A percentile compares a stretch with the other conserved stretches of the same genome.
These are phyloP conservation scores for Andrena dorsata DNA, from an alignment of 2,888 invertebrate species.

Conservation along the genomic window DNA sequence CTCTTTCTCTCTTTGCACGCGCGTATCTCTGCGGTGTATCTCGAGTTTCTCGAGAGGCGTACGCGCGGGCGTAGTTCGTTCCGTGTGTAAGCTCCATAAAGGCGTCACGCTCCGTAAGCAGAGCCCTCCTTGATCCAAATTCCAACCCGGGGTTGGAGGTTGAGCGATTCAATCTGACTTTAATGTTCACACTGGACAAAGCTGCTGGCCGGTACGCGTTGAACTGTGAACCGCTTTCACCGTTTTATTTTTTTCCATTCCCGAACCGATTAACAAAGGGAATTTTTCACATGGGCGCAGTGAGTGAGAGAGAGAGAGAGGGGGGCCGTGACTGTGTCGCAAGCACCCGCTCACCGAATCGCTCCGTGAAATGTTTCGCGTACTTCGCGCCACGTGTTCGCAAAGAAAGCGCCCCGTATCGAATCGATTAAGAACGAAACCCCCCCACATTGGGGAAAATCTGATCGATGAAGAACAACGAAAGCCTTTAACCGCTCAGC, in stretches of 20 bases:
- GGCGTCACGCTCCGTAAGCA: slow-evolving; percentile 77
- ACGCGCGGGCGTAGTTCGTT: slow-evolving; percentile 63
- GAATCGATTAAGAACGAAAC: slow-evolving; percentile 25
- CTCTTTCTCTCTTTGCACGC: neutral
- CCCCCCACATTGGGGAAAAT: neutral
- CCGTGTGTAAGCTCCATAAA: slow-evolving; percentile 75
- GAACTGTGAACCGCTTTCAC: slow-evolving; percentile 64
- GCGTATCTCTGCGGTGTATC: slow-evolving; percentile 46
- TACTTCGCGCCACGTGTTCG: slow-evolving; percentile 29
- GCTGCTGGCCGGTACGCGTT: slow-evolving; percentile 58
- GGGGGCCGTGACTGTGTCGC: slow-evolving; percentile 26
- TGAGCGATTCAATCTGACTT: slow-evolving; percentile 76
- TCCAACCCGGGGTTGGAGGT: slow-evolving; percentile 81
- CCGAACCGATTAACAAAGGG: slow-evolving; percentile 60
- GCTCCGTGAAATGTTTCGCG: slow-evolving; percentile 47
- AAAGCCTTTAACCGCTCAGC: neutral
- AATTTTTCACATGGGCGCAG: slow-evolving; percentile 36
- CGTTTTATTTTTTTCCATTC: slow-evolving; percentile 55
- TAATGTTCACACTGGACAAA: slow-evolving; percentile 67
- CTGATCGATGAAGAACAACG: neutral
- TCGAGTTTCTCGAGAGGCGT: slow-evolving; percentile 49
- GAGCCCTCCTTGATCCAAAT: slow-evolving; percentile 83
- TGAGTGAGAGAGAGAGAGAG: neutral
- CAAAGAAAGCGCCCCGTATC: slow-evolving; percentile 34
- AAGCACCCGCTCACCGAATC: slow-evolving; percentile 48